Evolutionary conservation across 1,140 invertebrate genomes (phyloP).

Genomic region (Drosophila insularis): DNA sequence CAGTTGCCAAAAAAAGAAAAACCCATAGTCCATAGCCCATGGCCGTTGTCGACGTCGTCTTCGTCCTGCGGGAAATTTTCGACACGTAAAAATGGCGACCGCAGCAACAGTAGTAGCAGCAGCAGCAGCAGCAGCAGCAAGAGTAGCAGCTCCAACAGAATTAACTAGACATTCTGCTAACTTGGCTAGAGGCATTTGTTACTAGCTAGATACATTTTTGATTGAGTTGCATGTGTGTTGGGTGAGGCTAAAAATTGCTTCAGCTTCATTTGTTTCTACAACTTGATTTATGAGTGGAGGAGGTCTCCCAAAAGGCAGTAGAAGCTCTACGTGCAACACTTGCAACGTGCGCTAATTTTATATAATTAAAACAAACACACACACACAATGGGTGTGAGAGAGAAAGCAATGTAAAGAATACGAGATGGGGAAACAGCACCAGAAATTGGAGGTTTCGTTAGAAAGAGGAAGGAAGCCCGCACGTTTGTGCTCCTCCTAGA

Average conservation of each 20-base stretch:
- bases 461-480: slow-evolving; percentile 35
- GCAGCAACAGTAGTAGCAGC: slow-evolving; percentile 37
- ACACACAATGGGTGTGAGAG: slow-evolving; percentile 28
- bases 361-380: slow-evolving; percentile 80
- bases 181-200: slow-evolving; percentile 56
- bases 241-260: slow-evolving; percentile 39
- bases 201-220: slow-evolving; percentile 74
- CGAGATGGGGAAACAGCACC: background rate
- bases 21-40: slow-evolving; percentile 45
- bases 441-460: background rate
- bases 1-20: slow-evolving; percentile 62
- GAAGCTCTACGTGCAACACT: slow-evolving; percentile 58
- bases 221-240: slow-evolving; percentile 72
- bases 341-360: slow-evolving; percentile 79
- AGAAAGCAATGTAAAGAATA: background rate
- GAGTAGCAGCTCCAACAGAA: slow-evolving; percentile 47
- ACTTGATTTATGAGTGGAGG: slow-evolving; percentile 70
- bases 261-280: slow-evolving; percentile 66
- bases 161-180: slow-evolving; percentile 47
- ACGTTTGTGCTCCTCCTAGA: slow-evolving; percentile 35
- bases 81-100: slow-evolving; percentile 75
- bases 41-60: slow-evolving; percentile 9
- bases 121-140: slow-evolving; percentile 11
- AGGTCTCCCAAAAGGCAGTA: slow-evolving; percentile 16
- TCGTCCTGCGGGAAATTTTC: slow-evolving; percentile 78